phyloP scores from a whole-genome alignment of 2,797 vertebrate genomes.

The Rhabdophis nuchalis region DNA sequence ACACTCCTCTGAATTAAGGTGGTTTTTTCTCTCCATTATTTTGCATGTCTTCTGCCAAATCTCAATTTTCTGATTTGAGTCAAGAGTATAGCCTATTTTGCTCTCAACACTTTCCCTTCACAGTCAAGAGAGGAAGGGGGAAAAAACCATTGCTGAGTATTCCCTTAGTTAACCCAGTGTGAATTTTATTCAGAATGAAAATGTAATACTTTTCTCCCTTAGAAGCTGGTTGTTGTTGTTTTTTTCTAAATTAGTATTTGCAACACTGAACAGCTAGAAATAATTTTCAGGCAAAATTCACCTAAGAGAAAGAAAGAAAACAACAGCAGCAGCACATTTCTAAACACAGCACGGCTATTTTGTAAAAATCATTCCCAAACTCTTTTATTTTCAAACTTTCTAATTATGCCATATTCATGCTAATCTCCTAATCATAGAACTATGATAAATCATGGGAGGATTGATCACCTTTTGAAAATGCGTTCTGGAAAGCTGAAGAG shows the following conservation, averaged over 20 bases:
- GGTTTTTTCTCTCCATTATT: neutral
- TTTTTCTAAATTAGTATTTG: neutral
- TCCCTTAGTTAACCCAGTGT: neutral
- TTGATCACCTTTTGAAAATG: conserved; percentile 62
- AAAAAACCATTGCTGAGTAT: neutral
- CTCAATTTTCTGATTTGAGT: neutral
- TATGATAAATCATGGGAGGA: neutral
- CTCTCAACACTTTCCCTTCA: no score
- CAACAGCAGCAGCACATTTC: neutral
- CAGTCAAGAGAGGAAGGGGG: neutral
- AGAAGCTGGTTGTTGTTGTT: neutral
- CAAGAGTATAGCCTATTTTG: neutral
- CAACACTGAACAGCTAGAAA: neutral
- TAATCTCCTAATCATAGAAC: neutral
- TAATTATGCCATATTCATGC: neutral
- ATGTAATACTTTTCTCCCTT: neutral
- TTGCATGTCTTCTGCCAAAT: neutral
- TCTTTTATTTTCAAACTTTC: neutral
- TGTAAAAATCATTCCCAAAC: neutral
- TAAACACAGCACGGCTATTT: neutral
- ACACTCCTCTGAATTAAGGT: neutral
- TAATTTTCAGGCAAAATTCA: neutral
- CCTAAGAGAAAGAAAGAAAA: neutral
- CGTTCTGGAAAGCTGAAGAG: neutral
- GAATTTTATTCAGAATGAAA: neutral